These are phyloP conservation scores for Steinernema khuongi DNA, from an alignment of 1,140 invertebrate species.

Conservation along the genomic window DNA sequence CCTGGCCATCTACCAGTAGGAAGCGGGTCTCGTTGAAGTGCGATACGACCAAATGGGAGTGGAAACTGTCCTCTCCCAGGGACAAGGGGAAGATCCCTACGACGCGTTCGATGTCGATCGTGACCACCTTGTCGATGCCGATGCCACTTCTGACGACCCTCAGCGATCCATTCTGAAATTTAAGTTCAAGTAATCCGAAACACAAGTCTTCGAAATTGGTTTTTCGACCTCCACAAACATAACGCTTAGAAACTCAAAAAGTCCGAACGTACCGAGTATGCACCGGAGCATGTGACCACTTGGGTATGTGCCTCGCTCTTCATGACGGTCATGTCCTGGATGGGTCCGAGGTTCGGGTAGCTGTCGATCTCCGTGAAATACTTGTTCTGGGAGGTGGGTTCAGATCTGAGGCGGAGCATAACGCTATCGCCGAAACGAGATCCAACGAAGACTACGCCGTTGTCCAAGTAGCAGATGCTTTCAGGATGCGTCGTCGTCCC, in stretches of 20 bases:
- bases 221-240: background rate
- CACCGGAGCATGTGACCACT: conserved; percentile 90
- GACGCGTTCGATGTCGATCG: conserved; percentile 89
- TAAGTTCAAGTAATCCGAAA: no score
- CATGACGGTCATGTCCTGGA: conserved; percentile 89
- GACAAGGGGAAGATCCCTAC: conserved; percentile 66
- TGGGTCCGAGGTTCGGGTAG: conserved; percentile 92
- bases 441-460: conserved; percentile 93
- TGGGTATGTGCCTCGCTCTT: conserved; percentile 93
- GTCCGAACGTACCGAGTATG: conserved; percentile 60
- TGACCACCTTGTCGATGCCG: conserved; percentile 93
- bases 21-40: conserved; percentile 63
- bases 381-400: conserved; percentile 74
- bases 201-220: no score
- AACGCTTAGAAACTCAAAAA: background rate
- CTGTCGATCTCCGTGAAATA: conserved; percentile 91
- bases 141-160: conserved; percentile 94
- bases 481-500: conserved; percentile 92
- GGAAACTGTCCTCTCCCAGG: conserved; percentile 33
- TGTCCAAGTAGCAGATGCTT: conserved; percentile 96
- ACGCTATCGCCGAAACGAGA: conserved; percentile 93
- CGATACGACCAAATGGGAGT: conserved; percentile 53
- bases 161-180: conserved; percentile 92
- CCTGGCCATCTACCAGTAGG: conserved; percentile 79
- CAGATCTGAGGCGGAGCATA: conserved; percentile 80